Evolutionary conservation across 2,113 vertebrate genomes (phyloP), one percentile per base, ranked within the genome.

Genomic region (Amphilophus citrinellus): DNA sequence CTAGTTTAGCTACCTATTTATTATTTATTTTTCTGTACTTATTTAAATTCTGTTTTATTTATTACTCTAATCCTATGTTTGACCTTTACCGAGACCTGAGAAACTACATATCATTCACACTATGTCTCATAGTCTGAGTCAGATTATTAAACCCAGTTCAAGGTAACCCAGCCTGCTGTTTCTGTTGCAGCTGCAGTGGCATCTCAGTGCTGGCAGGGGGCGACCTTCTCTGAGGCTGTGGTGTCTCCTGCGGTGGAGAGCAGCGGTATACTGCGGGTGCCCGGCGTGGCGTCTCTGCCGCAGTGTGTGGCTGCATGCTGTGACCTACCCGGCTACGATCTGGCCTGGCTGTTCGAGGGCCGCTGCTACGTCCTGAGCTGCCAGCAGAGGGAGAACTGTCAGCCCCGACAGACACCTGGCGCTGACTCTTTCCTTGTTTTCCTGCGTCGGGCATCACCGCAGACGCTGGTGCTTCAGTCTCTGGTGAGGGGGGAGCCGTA

Each of bases 281-380:
- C 97, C 1, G 96, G 96, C 0, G 96, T 93, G 18, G 2, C 92
- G 6, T 95, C 97, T 0, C 66, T 97, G 88, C 80, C 93, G 0
- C 96, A 96, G 88, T 98, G 98, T 77, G 95, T 94, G 0, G 86
- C 94, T 0, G 97, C 97, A 0, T 97, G 97, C 90, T 98, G 97
- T 75, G 96, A 97, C 78, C 93, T 97, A 30, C 86, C 94, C 1
- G 96, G 94, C 44, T 98, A 97, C 56, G 96, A 98, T 89, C 87
- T 98, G 87, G 97, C 97, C 44, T 99, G 98, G 98, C 94, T 98
- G 94, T 97, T 98, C 9, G 94, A 97, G 61, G 96, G 89, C 5
- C 97, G 84, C 84, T 99, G 98, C 92, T 98, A 97, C 79, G 89
- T 98, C 0, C 96, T 99, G 77, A 97, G 94, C 94, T 99, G 98